Conservation (phyloP, 2,888 invertebrate species). For the Troides helena region DNA sequence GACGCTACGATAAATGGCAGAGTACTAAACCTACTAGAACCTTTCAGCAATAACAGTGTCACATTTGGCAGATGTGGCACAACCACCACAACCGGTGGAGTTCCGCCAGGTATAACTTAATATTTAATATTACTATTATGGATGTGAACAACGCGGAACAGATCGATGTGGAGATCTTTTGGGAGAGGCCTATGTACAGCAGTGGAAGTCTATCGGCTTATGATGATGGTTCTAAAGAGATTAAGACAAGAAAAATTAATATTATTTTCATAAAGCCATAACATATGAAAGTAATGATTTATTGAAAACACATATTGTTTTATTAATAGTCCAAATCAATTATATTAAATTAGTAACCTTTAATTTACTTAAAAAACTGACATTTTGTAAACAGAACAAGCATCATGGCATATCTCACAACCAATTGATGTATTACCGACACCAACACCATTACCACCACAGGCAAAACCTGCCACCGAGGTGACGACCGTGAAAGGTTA, state of each 20-base stretch:
- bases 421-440: conserved; percentile 49
- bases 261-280: too few relatives aligned
- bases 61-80: conserved; percentile 58
- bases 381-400: conserved; percentile 39
- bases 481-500: conserved; percentile 37
- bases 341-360: neutral
- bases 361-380: neutral
- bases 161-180: too few relatives aligned
- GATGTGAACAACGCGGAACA: too few relatives aligned
- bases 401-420: conserved; percentile 42
- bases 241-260: too few relatives aligned
- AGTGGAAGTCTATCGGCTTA: too few relatives aligned
- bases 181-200: too few relatives aligned
- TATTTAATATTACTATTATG: neutral
- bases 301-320: too few relatives aligned
- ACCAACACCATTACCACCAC: conserved; percentile 38
- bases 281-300: too few relatives aligned
- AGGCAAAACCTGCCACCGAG: conserved; percentile 35
- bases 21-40: conserved; percentile 60
- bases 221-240: too few relatives aligned
- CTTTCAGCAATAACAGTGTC: conserved; percentile 56
- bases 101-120: conserved; percentile 52
- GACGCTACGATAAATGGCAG: conserved; percentile 94
- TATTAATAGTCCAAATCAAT: too few relatives aligned
- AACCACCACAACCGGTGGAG: conserved; percentile 59